Conservation (phyloP, 2,888 invertebrate genomes). For the Neocrepidodera transversa region DNA sequence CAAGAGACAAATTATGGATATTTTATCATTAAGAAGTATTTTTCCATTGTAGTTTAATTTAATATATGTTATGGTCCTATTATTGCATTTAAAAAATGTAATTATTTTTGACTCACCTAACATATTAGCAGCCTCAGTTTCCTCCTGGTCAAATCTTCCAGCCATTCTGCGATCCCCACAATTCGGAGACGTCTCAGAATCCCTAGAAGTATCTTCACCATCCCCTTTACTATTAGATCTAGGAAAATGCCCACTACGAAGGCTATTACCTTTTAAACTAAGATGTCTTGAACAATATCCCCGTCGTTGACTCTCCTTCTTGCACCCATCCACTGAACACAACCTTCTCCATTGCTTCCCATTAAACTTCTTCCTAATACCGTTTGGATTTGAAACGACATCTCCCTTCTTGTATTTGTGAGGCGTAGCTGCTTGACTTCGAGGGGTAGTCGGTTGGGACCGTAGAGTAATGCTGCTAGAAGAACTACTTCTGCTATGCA, state of each 20-base stretch:
- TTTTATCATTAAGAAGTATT: too few relatives aligned
- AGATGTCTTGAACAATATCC: slow-evolving; percentile 97
- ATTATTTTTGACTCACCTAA: slow-evolving; percentile 73
- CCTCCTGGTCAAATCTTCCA: slow-evolving; percentile 89
- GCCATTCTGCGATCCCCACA: slow-evolving; percentile 76
- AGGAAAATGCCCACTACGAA: slow-evolving; percentile 61
- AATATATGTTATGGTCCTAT: too few relatives aligned
- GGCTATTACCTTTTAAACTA: slow-evolving; percentile 80
- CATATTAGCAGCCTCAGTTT: slow-evolving; percentile 97
- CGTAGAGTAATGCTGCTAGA: slow-evolving; percentile 88
- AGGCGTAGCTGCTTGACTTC: slow-evolving; percentile 87
- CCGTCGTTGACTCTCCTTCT: slow-evolving; percentile 95
- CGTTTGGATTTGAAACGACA: slow-evolving; percentile 91
- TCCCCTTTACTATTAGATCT: slow-evolving; percentile 66
- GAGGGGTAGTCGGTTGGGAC: slow-evolving; percentile 91
- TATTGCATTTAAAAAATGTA: too few relatives aligned
- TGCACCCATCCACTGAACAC: slow-evolving; percentile 94
- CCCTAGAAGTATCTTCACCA: slow-evolving; percentile 89
- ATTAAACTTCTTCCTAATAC: slow-evolving; percentile 98
- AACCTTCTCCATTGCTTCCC: slow-evolving; percentile 99
- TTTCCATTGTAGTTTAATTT: too few relatives aligned
- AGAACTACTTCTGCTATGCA: slow-evolving; percentile 91
- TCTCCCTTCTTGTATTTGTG: slow-evolving; percentile 98
- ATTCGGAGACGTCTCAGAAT: slow-evolving; percentile 89
- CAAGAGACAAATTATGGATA: too few relatives aligned